Base-by-base conservation (phyloP, 2,113 vertebrate genomes). In the Neodontobutis hainanensis region DNA sequence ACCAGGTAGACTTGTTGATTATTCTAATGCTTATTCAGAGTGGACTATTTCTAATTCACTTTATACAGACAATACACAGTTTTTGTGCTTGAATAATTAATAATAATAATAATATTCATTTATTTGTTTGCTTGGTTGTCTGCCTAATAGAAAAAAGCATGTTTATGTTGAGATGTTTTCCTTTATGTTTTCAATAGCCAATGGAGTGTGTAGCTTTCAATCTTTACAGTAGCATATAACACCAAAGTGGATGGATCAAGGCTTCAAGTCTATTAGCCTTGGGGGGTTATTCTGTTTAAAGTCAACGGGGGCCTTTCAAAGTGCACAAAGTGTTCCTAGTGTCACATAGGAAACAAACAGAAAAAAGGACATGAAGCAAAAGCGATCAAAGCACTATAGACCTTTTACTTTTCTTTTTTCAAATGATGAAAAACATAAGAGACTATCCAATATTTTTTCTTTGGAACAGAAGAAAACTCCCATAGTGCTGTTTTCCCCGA, bases 391-490 rank as follows among this genome's bases (percentile, higher is more conserved):
- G 65, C 51, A 35, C 32, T 4, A 15, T 9, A 5, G 10, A 19
- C 56, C 15, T 36, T 19, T 42, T 27, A 27, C 14, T 38, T 58
- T 52, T 62, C 35, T 9, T 50, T n/a, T 7, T 34, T 32, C 5
- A 11, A 9, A 65, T 59, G 64, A 84, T 73, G 64, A 75, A 73
- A 77, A n/a, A 36, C 53, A 65, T 14, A 27, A 60, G 70, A 77
- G 5, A 61, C 34, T 16, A 12, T 46, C 32, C 44, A 48, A 70
- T 63, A 65, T 52, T 74, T 51, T 27, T 68, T 34, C 34, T 63
- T n/a, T 32, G 45, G 34, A 80, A 71, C 46, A 75, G 36, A 75
- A 61, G 49, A 59, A 71, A 56, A n/a, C 79, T 40, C 35, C 50
- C 64, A 43, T 27, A 52, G 42, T 34, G 56, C 0, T 67, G 15